phyloP scores from a whole-genome alignment of 2,797 vertebrate species.

The Taenioides sp. region DNA sequence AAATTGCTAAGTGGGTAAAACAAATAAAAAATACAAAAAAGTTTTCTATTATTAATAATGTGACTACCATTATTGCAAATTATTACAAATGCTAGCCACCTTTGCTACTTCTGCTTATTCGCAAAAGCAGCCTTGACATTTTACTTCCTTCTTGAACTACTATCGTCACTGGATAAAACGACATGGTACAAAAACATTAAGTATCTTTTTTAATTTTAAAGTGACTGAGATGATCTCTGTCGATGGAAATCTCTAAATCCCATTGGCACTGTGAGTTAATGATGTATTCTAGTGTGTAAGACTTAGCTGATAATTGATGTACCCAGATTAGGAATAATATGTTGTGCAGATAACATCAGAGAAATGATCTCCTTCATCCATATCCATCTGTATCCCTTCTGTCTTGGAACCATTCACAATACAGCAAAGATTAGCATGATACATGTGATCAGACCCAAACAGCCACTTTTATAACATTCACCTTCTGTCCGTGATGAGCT shows the following conservation, averaged over 20 bases:
- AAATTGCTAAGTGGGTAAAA: too few relatives aligned
- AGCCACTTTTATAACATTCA: slow-evolving; percentile 7
- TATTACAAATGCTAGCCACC: too few relatives aligned
- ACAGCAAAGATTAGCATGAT: slow-evolving; percentile 12
- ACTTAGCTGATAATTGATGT: slow-evolving; percentile 51
- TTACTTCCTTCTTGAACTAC: too few relatives aligned
- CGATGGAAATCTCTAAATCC: slow-evolving; percentile 35
- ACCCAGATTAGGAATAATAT: slow-evolving; percentile 45
- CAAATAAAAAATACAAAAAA: too few relatives aligned
- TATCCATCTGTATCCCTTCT: slow-evolving; percentile 20
- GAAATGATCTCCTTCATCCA: slow-evolving; percentile 8
- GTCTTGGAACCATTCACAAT: neutral
- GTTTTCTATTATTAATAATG: too few relatives aligned
- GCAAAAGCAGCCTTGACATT: too few relatives aligned
- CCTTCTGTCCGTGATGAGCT: slow-evolving; percentile 22
- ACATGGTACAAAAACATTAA: too few relatives aligned
- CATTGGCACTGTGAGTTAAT: slow-evolving; percentile 1
- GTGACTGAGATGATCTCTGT: slow-evolving; percentile 13
- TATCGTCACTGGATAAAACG: too few relatives aligned
- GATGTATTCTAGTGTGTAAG: slow-evolving; percentile 23
- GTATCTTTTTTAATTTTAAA: neutral
- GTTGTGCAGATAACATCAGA: slow-evolving; percentile 23
- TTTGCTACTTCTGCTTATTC: too few relatives aligned
- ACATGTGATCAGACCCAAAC: slow-evolving; percentile 18
- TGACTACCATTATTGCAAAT: too few relatives aligned